Base-by-base conservation (phyloP, 2,888 invertebrate species). In the Vesta saturnalis region DNA sequence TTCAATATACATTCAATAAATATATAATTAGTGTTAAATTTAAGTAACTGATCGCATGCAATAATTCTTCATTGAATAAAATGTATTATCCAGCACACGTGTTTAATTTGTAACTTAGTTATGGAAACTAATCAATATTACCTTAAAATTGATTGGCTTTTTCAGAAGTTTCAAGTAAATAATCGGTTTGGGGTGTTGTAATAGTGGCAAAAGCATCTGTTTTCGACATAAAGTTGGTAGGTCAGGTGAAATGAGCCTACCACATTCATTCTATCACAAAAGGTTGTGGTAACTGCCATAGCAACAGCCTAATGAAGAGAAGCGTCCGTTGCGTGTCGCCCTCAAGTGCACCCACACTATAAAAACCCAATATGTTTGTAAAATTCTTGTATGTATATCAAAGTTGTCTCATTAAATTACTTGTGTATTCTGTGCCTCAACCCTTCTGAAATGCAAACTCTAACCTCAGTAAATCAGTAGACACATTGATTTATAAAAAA, bases 211-310 rank as follows among this genome's bases (percentile, higher is more conserved):
- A 49, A 58, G 64, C 58, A 71, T 70, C 71, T 71, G 74, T 65
- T 72, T 60, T 64, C 70, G 72, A 73, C 72, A 67, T 63, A 59
- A 60, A 57, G 60, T 65, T 65, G 71, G 69, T 65, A 57, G 71
- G 35, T 67, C 74, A 72, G 74, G 73, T 73, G 71, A 74, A 74
- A 71, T 65, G 62, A 69, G 69, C 72, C 61, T 64, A 61, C 71
- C 69, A 61, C 68, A 64, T 64, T 62, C 67, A 69, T 59, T 69
- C 61, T 63, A 69, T 72, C 75, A 75, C 75, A 74, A 73, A 75
- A 76, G 75, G 74, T 76, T 76, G 75, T 73, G 76, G 75, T 65
- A 66, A 74, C 74, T 69, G 76, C 74, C 76, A 74, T 76, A 74
- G 75, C 74, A 76, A 76, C 75, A 68, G 74, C 74, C 74, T 55